Evolutionary conservation across 2,888 invertebrate species (phyloP).

Genomic region (Parapristionchus giblindavisi): DNA sequence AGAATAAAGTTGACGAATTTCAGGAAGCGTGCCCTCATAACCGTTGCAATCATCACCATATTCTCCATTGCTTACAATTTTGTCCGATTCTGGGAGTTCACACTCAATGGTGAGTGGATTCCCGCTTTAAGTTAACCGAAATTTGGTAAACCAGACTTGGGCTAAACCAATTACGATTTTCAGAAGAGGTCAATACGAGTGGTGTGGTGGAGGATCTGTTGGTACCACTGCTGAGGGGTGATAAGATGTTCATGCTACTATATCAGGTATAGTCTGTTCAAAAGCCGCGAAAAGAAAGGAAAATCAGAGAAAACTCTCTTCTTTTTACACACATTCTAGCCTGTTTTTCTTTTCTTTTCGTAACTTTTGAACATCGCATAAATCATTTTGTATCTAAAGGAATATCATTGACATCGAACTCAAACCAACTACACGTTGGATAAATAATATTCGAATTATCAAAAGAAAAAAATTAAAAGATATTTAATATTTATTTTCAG

Average conservation of each 20-base stretch:
- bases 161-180: background rate
- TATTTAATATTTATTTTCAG: constrained; percentile 44
- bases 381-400: background rate
- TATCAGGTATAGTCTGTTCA: constrained; percentile 41
- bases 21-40: constrained; percentile 57
- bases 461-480: background rate
- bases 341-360: too few species aligned
- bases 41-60: constrained; percentile 55
- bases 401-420: background rate
- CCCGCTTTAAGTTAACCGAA: background rate
- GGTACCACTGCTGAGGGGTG: constrained; percentile 30
- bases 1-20: background rate
- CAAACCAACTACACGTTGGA: background rate
- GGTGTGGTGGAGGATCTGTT: constrained; percentile 25
- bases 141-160: background rate
- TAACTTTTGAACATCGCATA: too few species aligned
- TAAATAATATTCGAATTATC: background rate
- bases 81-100: constrained; percentile 67
- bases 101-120: constrained; percentile 39
- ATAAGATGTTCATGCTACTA: constrained; percentile 47
- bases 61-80: constrained; percentile 67
- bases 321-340: too few species aligned
- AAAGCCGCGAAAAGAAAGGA: too few species aligned
- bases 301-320: too few species aligned
- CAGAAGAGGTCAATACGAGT: background rate